Evolutionary conservation across 2,797 vertebrate genomes (phyloP).

Genomic region (Amphiprion clarkii): DNA sequence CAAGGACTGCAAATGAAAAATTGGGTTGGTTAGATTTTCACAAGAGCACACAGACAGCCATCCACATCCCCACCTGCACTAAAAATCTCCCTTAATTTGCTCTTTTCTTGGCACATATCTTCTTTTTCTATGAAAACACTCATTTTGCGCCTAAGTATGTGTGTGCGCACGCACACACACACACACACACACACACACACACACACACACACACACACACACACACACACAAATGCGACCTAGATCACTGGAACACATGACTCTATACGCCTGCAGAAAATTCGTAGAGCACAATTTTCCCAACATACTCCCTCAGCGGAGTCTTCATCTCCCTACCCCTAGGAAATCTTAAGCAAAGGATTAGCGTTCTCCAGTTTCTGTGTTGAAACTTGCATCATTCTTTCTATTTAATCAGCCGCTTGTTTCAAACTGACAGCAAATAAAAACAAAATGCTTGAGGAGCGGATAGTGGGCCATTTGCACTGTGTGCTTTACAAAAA

Average conservation of each 20-base stretch:
- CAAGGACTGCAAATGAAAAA: slow-evolving; percentile 51
- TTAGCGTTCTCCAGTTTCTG: slow-evolving; percentile 77
- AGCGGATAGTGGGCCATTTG: slow-evolving; percentile 22
- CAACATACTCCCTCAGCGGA: slow-evolving; percentile 37
- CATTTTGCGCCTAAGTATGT: not conserved
- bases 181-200: not conserved
- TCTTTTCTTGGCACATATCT: not conserved
- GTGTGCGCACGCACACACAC: not conserved
- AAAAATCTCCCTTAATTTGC: slow-evolving; percentile 1
- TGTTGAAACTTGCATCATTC: slow-evolving; percentile 76
- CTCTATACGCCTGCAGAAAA: slow-evolving; percentile 35
- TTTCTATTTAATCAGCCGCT: slow-evolving; percentile 72
- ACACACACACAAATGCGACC: slow-evolving; percentile 56
- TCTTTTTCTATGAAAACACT: not conserved
- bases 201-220: slow-evolving; percentile 9
- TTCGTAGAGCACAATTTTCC: slow-evolving; percentile 36
- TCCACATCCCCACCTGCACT: not conserved
- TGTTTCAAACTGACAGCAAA: slow-evolving; percentile 60
- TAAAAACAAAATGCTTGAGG: slow-evolving; percentile 25
- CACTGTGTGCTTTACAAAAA: slow-evolving; percentile 24
- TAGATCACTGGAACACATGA: slow-evolving; percentile 47
- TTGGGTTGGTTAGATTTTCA: slow-evolving; percentile 19
- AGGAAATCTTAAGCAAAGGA: slow-evolving; percentile 75
- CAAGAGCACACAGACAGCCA: not conserved
- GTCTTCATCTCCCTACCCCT: slow-evolving; percentile 53